Evolutionary conservation across 2,797 vertebrate species (phyloP), one percentile per base, ranked within the genome.

Genomic region (Syngnathus acus): DNA sequence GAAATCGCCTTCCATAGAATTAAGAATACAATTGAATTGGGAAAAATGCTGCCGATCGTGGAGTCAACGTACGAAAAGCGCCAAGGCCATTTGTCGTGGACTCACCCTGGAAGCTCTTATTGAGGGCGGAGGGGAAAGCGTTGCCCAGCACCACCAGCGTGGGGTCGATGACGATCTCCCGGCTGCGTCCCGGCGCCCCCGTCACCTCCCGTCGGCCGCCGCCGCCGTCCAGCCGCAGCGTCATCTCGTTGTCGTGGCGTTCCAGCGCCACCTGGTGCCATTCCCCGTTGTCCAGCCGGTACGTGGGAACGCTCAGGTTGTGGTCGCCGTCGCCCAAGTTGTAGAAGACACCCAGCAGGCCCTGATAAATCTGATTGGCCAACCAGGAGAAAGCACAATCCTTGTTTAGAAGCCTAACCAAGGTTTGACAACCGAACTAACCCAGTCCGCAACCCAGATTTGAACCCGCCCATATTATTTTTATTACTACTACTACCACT

Each of bases 291-390:
- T 94, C 92, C 2, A 94, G 86, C 60, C 88, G 93, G 78, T 94
- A 93, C 58, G 82, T 89, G 3, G 93, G 89, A 65, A 95, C 86
- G 5, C 85, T 93, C 17, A 94, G 71, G 78, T 91, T 90, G 78
- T 87, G 89, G 61, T 93, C 90, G n/a, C 94, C 94, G 5, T 95
- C 94, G 13, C 94, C 94, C 0, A 95, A 89, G 82, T 95, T 95
- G 85, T 92, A 95, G 50, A 89, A 91, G 40, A 93, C 90, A 5
- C 81, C 82, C 54, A 95, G 86, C 48, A 94, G 84, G 60, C 94
- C 94, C 62, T 90, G 90, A 68, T 80, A 88, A 75, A 95, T 88
- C 94, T 92, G 66, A 6, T 9, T 16, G 60, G 42, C 16, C 17
- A 40, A 60, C 26, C 9, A 43, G 42, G 42, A 43, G 11, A 32